Evolutionary conservation across 2,888 invertebrate species (phyloP).

Genomic region (Augochlorella aurata): DNA sequence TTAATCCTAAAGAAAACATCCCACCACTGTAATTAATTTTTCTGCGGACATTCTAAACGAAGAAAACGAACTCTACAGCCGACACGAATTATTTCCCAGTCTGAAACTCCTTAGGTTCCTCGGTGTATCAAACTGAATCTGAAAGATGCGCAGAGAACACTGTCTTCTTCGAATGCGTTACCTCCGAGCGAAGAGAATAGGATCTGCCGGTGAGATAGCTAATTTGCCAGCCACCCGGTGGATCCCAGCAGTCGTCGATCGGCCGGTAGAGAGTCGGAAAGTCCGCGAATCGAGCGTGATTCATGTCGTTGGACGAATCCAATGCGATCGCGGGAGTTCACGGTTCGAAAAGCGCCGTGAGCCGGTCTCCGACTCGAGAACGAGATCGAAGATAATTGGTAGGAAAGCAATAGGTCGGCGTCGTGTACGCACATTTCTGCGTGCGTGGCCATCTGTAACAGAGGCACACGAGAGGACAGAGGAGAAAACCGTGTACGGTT

Average conservation of each 20-base stretch:
- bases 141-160: no score
- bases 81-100: no score
- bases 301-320: conserved; percentile 35
- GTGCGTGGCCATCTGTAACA: conserved; percentile 26
- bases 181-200: neutral
- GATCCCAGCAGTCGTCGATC: neutral
- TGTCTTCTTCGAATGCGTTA: no score
- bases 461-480: conserved; percentile 11
- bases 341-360: conserved; percentile 31
- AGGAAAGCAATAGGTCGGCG: conserved; percentile 52
- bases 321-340: conserved; percentile 15
- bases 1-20: no score
- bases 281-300: conserved; percentile 28
- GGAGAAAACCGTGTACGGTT: conserved; percentile 1
- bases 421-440: conserved; percentile 49
- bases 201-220: neutral
- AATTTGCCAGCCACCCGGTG: neutral
- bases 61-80: no score
- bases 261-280: neutral
- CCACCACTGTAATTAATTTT: no score
- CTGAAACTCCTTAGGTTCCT: no score
- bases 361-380: conserved; percentile 43
- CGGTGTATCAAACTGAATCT: no score
- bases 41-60: no score
- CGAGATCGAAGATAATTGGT: conserved; percentile 58